Percentiles rank a stretch among this genome's conserved stretches.
These are phyloP conservation scores for Cervus canadensis DNA, from an alignment of 2,113 vertebrate genomes.

Conservation along the genomic window DNA sequence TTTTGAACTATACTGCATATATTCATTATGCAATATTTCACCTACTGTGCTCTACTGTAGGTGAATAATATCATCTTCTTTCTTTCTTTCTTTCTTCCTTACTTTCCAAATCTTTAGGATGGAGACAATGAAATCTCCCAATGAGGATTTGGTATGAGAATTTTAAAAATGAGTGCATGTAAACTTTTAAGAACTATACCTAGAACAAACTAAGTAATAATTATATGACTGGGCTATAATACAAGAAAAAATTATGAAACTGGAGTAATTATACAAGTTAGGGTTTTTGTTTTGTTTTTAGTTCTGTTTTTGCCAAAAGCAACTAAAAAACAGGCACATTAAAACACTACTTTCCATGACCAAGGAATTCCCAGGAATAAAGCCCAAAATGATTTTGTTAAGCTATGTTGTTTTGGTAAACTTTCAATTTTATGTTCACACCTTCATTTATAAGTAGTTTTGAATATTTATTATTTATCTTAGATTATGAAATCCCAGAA, in stretches of 20 bases:
- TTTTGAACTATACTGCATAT: not conserved
- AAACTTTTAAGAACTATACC: not conserved
- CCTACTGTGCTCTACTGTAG: not conserved
- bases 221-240: not conserved
- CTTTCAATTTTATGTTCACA: not conserved
- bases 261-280: not conserved
- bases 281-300: not conserved
- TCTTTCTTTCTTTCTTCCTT: not conserved
- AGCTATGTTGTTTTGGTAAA: not conserved
- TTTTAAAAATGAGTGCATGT: not conserved
- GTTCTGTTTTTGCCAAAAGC: not conserved
- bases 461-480: conserved; percentile 23
- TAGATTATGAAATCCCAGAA: not conserved
- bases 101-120: not conserved
- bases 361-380: not conserved
- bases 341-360: not conserved
- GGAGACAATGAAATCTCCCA: not conserved
- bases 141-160: not conserved
- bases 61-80: not conserved
- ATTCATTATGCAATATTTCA: not conserved
- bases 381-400: not conserved
- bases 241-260: not conserved
- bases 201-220: not conserved
- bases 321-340: not conserved
- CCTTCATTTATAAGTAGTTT: not conserved